Base-by-base conservation (phyloP, 2,888 invertebrate genomes). In the Epistrophe grossulariae region DNA sequence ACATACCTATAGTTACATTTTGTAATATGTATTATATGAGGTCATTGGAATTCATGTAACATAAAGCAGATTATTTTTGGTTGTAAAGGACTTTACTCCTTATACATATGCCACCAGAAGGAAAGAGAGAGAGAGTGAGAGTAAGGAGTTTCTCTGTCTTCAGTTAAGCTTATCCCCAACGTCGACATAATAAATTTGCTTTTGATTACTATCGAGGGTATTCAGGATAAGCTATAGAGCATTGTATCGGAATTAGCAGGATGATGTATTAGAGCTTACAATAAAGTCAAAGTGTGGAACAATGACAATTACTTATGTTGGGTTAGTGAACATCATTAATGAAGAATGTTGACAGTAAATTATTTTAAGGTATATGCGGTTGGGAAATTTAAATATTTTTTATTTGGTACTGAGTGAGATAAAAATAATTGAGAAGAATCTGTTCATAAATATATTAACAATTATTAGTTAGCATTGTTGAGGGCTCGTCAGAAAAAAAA, bases 131-230 rank as follows among this genome's bases (percentile, higher is more conserved):
- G 11, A 19, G 17, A 19, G 4, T 19, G 17, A 13, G 13, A n/a
- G n/a, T n/a, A n/a, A 60, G 9, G 35, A n/a, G 19, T 31, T 1
- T 45, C 45, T 48, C n/a, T 28, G 45, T 9, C 28, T 31, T 48
- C 11, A 15, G 38, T 43, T n/a, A 3, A 24, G 70, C 35, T 55
- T 55, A 50, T 48, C 38, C 40, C 15, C 24, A 70, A 70, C 28
- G 28, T 40, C 28, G 40, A 52, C 70, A 40, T 70, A 70, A 70
- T 70, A 70, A 55, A 70, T 70, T 70, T 70, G 24, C 38, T 52
- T 70, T 70, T 55, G 52, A 55, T 70, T 70, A 55, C 43, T 70
- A 70, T 70, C 70, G 28, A 55, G 70, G 40, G 70, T 40, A 55
- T 40, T 55, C 40, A 55, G 24, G 24, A 19, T 55, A 70, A 70